Conservation (phyloP, 1,140 invertebrate genomes). For the Meloidogyne exigua region DNA sequence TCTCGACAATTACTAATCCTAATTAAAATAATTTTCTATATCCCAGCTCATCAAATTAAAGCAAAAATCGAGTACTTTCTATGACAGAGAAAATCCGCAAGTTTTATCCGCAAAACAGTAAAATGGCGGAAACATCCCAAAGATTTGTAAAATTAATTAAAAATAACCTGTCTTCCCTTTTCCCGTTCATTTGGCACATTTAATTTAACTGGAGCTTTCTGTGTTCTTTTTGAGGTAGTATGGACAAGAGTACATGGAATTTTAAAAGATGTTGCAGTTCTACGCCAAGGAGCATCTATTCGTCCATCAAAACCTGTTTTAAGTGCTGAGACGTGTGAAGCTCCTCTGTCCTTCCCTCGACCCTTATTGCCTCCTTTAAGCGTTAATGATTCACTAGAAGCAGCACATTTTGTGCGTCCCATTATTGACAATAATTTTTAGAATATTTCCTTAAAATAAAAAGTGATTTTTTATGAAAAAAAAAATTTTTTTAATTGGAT, state of each 20-base stretch:
- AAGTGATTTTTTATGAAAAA: neutral
- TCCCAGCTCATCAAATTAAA: too few species aligned
- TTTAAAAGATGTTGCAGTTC: conserved; percentile 69
- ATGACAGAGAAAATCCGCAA: too few species aligned
- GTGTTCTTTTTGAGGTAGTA: conserved; percentile 72
- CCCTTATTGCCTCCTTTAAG: conserved; percentile 12
- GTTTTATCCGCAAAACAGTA: neutral
- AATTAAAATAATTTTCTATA: too few species aligned
- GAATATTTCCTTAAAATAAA: neutral
- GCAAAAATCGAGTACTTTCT: too few species aligned
- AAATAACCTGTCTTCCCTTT: neutral
- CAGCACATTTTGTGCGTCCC: conserved; percentile 51
- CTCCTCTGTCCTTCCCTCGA: conserved; percentile 20
- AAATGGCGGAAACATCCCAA: neutral
- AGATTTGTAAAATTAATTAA: neutral
- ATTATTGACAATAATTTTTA: conserved; percentile 23
- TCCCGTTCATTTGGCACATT: neutral
- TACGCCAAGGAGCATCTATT: conserved; percentile 86
- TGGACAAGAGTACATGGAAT: conserved; percentile 71
- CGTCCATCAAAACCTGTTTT: conserved; percentile 53
- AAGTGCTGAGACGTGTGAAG: neutral
- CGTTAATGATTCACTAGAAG: conserved; percentile 40
- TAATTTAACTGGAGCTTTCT: conserved; percentile 30
- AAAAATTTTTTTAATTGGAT: too few species aligned
- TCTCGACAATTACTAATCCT: too few species aligned